phyloP scores from a whole-genome alignment of 2,113 vertebrate genomes.

The Sus scrofa region T2T-Sscrofa CM000812.6:55707001-55707500 shows the following conservation, averaged over 20 bases:
- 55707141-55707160: constrained; percentile 94
- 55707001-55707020: constrained; percentile 90
- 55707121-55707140: constrained; percentile 92
- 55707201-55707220: constrained; percentile 94
- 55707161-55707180: constrained; percentile 96
- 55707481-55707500: constrained; percentile 86
- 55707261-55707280: constrained; percentile 89
- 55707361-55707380: constrained; percentile 83
- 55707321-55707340: constrained; percentile 89
- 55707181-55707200: constrained; percentile 95
- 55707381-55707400: constrained; percentile 81
- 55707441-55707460: constrained; percentile 85
- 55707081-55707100: constrained; percentile 92
- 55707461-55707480: constrained; percentile 84
- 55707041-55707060: constrained; percentile 90
- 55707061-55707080: constrained; percentile 94
- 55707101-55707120: constrained; percentile 90
- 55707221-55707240: constrained; percentile 92
- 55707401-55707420: constrained; percentile 86
- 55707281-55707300: constrained; percentile 89
- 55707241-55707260: constrained; percentile 90
- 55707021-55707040: constrained; percentile 89
- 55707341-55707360: constrained; percentile 85
- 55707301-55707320: constrained; percentile 87
- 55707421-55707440: constrained; percentile 83